phyloP scores from a whole-genome alignment of 2,113 vertebrate genomes.

The Malurus cyaneus region DNA sequence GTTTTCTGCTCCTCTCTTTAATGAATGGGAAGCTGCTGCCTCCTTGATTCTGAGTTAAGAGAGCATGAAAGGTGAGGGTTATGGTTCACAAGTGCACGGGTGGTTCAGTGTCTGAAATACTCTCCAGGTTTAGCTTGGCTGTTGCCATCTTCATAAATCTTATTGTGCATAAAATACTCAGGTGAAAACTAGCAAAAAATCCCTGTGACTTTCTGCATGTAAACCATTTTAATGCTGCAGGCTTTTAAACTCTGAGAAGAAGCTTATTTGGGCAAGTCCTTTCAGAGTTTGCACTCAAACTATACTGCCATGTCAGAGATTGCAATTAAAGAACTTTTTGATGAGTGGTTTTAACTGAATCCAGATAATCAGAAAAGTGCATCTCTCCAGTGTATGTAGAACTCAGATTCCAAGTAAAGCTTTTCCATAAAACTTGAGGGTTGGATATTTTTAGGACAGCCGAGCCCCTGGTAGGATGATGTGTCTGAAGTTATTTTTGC shows the following conservation, averaged over 20 bases:
- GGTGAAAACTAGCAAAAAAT: background rate
- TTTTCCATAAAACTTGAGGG: background rate
- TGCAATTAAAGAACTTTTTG: background rate
- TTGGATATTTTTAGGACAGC: background rate
- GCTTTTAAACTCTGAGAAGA: background rate
- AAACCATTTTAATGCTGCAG: background rate
- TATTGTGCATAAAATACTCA: background rate
- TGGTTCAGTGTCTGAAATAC: background rate
- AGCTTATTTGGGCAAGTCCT: background rate
- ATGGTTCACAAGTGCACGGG: background rate
- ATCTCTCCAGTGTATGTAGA: background rate
- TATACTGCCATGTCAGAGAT: background rate
- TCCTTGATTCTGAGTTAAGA: background rate
- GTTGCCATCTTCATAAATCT: background rate
- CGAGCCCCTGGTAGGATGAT: background rate
- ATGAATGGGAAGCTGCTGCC: background rate
- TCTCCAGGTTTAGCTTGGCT: background rate
- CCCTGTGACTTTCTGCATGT: background rate
- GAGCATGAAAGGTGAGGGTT: background rate
- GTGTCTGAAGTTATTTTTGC: background rate
- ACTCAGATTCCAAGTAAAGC: background rate
- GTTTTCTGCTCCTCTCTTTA: conserved; percentile 9
- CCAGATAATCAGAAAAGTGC: background rate
- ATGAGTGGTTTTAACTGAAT: background rate
- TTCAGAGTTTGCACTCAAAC: background rate